These are phyloP conservation scores for Diadophis punctatus DNA, from an alignment of 2,113 vertebrate species.

Conservation along the genomic window DNA sequence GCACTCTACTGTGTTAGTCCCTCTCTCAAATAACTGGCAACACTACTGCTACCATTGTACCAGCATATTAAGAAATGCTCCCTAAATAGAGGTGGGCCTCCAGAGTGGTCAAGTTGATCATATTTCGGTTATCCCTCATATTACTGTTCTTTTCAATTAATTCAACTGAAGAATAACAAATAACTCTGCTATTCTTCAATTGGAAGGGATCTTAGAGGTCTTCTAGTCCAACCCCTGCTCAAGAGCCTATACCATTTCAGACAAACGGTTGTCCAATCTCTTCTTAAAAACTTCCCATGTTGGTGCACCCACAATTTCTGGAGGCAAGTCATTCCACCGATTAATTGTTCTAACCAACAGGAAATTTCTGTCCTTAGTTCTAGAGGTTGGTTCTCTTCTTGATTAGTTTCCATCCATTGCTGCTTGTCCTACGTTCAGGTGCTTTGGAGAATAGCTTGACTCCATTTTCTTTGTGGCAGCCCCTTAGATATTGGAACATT, in stretches of 20 bases:
- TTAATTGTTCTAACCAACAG: neutral
- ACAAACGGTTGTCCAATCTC: neutral
- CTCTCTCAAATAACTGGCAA: neutral
- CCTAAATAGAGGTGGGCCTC: neutral
- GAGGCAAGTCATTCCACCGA: neutral
- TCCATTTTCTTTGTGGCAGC: neutral
- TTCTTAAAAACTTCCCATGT: neutral
- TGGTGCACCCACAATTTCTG: neutral
- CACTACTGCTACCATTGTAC: neutral
- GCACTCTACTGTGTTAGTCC: neutral
- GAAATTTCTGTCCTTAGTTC: neutral
- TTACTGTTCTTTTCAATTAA: neutral
- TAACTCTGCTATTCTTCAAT: too few species aligned
- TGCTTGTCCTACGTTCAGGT: neutral
- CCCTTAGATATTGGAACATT: neutral
- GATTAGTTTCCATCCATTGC: neutral
- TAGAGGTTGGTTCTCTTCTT: neutral
- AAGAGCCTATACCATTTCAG: neutral
- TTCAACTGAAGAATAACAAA: neutral
- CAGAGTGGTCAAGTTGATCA: neutral
- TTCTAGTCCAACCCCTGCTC: neutral
- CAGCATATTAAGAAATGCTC: neutral
- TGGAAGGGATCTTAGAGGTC: neutral
- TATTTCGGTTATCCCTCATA: neutral
- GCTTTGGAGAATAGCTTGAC: neutral